Base-by-base conservation (phyloP, 2,797 vertebrate species). In the Smutsia gigantea region DNA sequence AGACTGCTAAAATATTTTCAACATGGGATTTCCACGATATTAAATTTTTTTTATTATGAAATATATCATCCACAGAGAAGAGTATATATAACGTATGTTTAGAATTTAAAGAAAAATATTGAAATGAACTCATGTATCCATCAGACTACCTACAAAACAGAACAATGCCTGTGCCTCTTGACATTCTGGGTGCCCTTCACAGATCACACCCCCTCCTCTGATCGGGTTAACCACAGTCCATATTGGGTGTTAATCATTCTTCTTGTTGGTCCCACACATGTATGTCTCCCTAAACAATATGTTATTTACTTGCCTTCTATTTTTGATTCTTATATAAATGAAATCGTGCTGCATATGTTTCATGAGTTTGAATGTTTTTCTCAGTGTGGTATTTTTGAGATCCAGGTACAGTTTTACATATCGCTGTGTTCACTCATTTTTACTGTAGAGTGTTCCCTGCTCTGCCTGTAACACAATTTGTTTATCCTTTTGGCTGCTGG, bases 31-130 rank as follows among this genome's bases (percentile, higher is more conserved):
- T 95, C 90, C 90, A 79, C 42, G 92, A 95, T 96, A 97, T 95
- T 97, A 94, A 96, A 96, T 71, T 3, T 87, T 96, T 93, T 97
- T 97, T 96, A 97, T 97, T 94, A 72, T 87, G 61, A 94, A 93
- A 95, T 94, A 93, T 49, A 95, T 96, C 90, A 92, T 87, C 79
- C 51, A 39, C 39, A 21, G 93, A 89, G 95, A 97, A 86, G 74
- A 71, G 59, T 63, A 6, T 63, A 72, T 63, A 53, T 66, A 93
- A 68, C 78, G 72, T 74, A 81, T 85, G 82, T 79, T 91, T 93
- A 91, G 91, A 69, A 91, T 90, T 87, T 94, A 85, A 83, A 92
- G 92, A 82, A 68, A 96, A 96, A 79, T 55, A 81, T 34, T 87
- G 93, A 92, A 61, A 75, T 68, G 53, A 77, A 87, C 46, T 72